These are phyloP conservation scores for Echiichthys vipera DNA, from an alignment of 2,797 vertebrate genomes.

Conservation along the genomic window DNA sequence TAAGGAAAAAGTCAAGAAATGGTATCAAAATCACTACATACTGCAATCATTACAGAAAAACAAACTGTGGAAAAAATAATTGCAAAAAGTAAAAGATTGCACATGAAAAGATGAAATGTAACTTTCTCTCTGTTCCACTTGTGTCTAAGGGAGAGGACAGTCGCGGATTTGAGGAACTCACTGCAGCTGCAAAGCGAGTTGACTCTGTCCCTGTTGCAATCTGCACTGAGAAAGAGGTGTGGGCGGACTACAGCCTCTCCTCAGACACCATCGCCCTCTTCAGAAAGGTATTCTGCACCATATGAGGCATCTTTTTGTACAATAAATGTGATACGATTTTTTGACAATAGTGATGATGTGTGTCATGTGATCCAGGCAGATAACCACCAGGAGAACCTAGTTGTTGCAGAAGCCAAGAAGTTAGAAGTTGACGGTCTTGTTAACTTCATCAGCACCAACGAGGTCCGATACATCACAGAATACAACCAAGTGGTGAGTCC, in stretches of 20 bases:
- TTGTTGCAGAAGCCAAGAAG: conserved; percentile 69
- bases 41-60: neutral
- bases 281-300: conserved; percentile 84
- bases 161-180: conserved; percentile 79
- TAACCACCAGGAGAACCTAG: conserved; percentile 84
- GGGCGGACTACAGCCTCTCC: conserved; percentile 83
- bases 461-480: conserved; percentile 90
- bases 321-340: neutral
- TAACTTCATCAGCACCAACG: conserved; percentile 88
- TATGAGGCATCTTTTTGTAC: neutral
- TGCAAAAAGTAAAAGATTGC: neutral
- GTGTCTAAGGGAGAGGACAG: conserved; percentile 83
- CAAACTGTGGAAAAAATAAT: neutral
- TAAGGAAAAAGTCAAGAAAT: neutral
- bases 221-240: conserved; percentile 83
- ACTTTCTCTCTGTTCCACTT: neutral
- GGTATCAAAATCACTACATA: neutral
- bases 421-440: conserved; percentile 85
- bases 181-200: conserved; percentile 70
- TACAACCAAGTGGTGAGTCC: conserved; percentile 89
- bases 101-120: neutral
- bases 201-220: conserved; percentile 85
- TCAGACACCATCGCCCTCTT: conserved; percentile 87
- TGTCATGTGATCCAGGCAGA: conserved; percentile 85
- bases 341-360: neutral